These are phyloP conservation scores for Paramuricea clavata DNA, from an alignment of 92 coral and sea anemone species.

Conservation along the genomic window DNA sequence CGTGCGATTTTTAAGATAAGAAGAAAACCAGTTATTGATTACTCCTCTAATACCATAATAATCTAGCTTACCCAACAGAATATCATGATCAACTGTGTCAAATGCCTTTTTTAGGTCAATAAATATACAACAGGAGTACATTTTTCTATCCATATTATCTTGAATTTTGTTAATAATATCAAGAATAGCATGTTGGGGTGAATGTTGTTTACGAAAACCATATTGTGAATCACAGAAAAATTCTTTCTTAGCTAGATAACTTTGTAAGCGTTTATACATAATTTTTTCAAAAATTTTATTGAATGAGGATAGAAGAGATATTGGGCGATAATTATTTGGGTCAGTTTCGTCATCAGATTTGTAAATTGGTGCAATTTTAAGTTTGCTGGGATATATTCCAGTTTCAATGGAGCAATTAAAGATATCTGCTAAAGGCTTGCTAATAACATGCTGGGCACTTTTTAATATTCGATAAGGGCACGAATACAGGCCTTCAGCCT, in stretches of 20 bases:
- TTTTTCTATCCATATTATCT: conserved; percentile 45
- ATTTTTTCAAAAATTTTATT: conserved; percentile 59
- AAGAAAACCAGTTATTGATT: conserved; percentile 37
- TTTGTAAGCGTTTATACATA: conserved; percentile 44
- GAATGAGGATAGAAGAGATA: conserved; percentile 49
- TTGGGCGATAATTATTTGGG: conserved; percentile 38
- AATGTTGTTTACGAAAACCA: conserved; percentile 25
- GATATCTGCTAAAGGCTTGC: conserved; percentile 22
- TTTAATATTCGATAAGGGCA: conserved; percentile 38
- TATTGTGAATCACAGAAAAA: conserved; percentile 21
- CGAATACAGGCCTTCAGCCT: conserved; percentile 50
- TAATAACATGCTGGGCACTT: conserved; percentile 32
- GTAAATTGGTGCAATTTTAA: conserved; percentile 38
- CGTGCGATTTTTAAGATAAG: conserved; percentile 28
- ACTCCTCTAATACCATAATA: conserved; percentile 50
- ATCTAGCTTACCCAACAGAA: conserved; percentile 43
- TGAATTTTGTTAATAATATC: conserved; percentile 49
- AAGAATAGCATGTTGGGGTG: conserved; percentile 44
- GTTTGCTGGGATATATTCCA: conserved; percentile 37
- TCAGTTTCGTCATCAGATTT: conserved; percentile 54
- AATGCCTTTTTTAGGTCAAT: conserved; percentile 51
- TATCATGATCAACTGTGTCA: conserved; percentile 53
- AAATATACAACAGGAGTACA: conserved; percentile 37
- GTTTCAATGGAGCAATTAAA: conserved; percentile 44
- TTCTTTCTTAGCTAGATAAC: conserved; percentile 13